These are phyloP conservation scores for Mimas tiliae DNA, from an alignment of 2,888 invertebrate genomes.

Conservation along the genomic window DNA sequence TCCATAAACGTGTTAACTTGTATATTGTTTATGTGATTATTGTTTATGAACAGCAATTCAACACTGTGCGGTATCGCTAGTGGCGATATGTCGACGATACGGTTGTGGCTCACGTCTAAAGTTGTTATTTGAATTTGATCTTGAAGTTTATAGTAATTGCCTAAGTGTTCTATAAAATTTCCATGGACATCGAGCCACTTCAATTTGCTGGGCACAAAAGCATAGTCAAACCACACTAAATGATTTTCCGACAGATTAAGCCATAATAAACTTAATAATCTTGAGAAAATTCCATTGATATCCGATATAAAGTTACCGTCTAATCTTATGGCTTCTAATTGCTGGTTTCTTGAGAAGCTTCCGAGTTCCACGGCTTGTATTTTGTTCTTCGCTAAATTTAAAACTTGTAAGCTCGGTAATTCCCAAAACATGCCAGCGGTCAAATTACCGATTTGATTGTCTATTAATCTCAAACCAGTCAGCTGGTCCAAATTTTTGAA, in stretches of 20 bases:
- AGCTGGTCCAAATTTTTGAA: constrained; percentile 94
- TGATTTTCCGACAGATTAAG: constrained; percentile 96
- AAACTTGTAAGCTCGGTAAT: constrained; percentile 91
- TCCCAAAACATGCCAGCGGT: constrained; percentile 94
- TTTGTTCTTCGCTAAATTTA: constrained; percentile 95
- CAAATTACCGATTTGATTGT: constrained; percentile 94
- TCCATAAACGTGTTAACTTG: constrained; percentile 94
- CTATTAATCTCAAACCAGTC: constrained; percentile 93
- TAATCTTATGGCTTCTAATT: constrained; percentile 93
- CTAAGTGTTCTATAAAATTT: constrained; percentile 94
- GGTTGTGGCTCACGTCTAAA: constrained; percentile 95
- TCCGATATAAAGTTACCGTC: constrained; percentile 95
- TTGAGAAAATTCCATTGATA: constrained; percentile 94
- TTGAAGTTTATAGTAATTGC: constrained; percentile 94
- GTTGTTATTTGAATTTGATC: constrained; percentile 92
- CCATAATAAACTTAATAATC: constrained; percentile 92
- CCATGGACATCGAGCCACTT: constrained; percentile 96
- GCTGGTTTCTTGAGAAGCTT: constrained; percentile 91
- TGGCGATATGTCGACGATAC: constrained; percentile 91
- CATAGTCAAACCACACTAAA: constrained; percentile 96
- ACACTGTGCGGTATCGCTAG: constrained; percentile 94
- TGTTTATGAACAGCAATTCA: constrained; percentile 94
- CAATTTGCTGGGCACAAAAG: constrained; percentile 93
- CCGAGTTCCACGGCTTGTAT: constrained; percentile 92
- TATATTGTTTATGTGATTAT: constrained; percentile 93